phyloP scores from a whole-genome alignment of 2,113 vertebrate genomes.

The Pelobates fuscus region DNA sequence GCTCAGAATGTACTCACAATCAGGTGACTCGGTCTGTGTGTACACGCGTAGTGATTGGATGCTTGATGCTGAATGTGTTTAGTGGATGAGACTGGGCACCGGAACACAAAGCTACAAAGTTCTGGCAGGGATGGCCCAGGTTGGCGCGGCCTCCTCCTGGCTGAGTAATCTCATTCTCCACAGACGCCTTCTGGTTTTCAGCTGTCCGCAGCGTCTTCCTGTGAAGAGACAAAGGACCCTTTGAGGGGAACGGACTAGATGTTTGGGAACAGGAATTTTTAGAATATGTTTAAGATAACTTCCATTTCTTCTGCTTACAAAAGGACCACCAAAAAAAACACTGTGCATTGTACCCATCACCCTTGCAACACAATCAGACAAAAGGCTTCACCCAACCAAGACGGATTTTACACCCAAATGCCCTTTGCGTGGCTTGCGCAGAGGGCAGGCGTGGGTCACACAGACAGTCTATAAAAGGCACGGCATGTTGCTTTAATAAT shows the following conservation, averaged over 20 bases:
- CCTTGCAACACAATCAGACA: slow-evolving; percentile 20
- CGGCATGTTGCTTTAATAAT: slow-evolving; percentile 43
- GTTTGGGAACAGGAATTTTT: slow-evolving; percentile 81
- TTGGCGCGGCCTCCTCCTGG: slow-evolving; percentile 86
- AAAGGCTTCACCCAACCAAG: slow-evolving; percentile 10
- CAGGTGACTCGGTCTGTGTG: slow-evolving; percentile 89
- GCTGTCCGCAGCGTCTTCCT: slow-evolving; percentile 83
- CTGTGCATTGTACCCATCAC: neutral
- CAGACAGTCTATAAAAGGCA: slow-evolving; percentile 21
- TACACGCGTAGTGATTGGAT: slow-evolving; percentile 69
- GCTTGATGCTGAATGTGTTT: slow-evolving; percentile 88
- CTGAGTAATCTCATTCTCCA: slow-evolving; percentile 95
- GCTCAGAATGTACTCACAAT: slow-evolving; percentile 82
- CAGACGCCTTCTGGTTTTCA: slow-evolving; percentile 89
- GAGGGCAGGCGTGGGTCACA: slow-evolving; percentile 3
- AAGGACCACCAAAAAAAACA: neutral
- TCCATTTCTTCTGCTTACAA: slow-evolving; percentile 59
- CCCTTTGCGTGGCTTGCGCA: neutral
- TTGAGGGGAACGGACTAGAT: slow-evolving; percentile 75
- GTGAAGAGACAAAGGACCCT: slow-evolving; percentile 81
- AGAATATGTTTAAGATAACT: slow-evolving; percentile 83
- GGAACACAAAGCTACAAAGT: slow-evolving; percentile 82
- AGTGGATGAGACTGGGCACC: slow-evolving; percentile 81
- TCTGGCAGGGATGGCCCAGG: slow-evolving; percentile 87
- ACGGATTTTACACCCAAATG: slow-evolving; percentile 23